These are phyloP conservation scores for Bradypodion pumilum DNA, from an alignment of 2,797 vertebrate genomes.

Conservation along the genomic window DNA sequence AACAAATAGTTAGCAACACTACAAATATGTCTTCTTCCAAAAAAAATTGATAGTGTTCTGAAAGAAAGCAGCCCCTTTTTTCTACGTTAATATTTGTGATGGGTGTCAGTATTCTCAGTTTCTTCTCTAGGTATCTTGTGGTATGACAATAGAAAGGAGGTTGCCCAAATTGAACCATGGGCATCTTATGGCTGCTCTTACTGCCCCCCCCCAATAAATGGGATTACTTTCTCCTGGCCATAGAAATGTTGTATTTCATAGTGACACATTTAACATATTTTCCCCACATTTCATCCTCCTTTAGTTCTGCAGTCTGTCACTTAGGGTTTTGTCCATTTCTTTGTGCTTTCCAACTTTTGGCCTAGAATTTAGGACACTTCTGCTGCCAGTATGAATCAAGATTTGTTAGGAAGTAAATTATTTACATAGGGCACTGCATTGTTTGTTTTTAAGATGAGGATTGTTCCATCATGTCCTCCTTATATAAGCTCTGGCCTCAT, in stretches of 20 bases:
- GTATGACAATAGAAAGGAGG: no score
- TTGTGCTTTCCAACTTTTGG: neutral
- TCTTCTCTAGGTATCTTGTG: neutral
- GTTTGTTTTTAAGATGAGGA: conserved; percentile 19
- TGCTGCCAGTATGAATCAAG: conserved; percentile 17
- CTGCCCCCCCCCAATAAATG: neutral
- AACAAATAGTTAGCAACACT: no score
- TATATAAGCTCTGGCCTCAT: conserved; percentile 10
- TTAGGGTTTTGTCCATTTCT: neutral
- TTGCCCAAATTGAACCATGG: no score
- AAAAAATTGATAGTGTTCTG: neutral
- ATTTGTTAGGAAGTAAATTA: conserved; percentile 17
- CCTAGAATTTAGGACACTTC: conserved; percentile 4
- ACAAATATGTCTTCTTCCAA: no score
- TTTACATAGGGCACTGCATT: conserved; percentile 19
- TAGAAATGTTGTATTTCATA: neutral
- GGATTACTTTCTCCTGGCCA: neutral
- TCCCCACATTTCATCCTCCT: no score
- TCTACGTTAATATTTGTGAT: neutral
- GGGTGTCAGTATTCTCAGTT: neutral
- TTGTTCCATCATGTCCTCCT: conserved; percentile 1
- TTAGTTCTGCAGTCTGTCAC: neutral
- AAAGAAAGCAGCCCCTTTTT: neutral
- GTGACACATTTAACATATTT: neutral
- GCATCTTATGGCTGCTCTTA: no score